phyloP scores from a whole-genome alignment of 2,113 vertebrate species.

The Eulemur rufifrons region DNA sequence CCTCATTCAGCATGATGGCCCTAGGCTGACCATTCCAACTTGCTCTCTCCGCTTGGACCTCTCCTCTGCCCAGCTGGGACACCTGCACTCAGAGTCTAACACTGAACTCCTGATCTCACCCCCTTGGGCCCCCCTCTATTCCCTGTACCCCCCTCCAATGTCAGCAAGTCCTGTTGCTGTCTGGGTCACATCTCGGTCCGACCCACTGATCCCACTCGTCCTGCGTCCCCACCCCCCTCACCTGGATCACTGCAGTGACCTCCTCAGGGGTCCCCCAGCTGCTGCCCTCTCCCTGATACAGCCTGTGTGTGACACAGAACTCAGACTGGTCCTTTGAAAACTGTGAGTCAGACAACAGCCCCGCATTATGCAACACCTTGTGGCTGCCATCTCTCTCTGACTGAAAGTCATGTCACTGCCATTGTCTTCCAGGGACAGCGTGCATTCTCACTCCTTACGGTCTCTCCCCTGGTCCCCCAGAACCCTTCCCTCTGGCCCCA shows the following conservation, averaged over 20 bases:
- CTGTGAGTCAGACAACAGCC: not conserved
- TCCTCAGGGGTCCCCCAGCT: not conserved
- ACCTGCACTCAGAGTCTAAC: too few relatives aligned
- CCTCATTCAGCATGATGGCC: not conserved
- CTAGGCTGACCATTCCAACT: not conserved
- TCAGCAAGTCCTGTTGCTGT: not conserved
- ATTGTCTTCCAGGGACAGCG: not conserved
- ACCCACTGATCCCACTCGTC: not conserved
- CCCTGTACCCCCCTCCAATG: accelerated
- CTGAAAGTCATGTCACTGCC: not conserved
- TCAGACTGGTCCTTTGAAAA: not conserved
- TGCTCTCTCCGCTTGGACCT: not conserved
- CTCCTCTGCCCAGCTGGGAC: not conserved
- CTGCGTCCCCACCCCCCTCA: not conserved
- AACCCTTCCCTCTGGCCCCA: not conserved
- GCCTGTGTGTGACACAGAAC: not conserved
- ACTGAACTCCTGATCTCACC: not conserved
- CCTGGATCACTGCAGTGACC: not conserved
- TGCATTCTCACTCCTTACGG: accelerated
- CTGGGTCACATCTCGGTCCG: not conserved
- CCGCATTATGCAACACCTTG: not conserved
- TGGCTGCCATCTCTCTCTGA: not conserved
- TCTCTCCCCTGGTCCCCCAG: not conserved
- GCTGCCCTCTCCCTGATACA: not conserved
- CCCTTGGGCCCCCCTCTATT: not conserved